Evolutionary conservation across 2,888 invertebrate genomes (phyloP), one percentile per base, ranked within the genome.

Genomic region (Colletes collaris): DNA sequence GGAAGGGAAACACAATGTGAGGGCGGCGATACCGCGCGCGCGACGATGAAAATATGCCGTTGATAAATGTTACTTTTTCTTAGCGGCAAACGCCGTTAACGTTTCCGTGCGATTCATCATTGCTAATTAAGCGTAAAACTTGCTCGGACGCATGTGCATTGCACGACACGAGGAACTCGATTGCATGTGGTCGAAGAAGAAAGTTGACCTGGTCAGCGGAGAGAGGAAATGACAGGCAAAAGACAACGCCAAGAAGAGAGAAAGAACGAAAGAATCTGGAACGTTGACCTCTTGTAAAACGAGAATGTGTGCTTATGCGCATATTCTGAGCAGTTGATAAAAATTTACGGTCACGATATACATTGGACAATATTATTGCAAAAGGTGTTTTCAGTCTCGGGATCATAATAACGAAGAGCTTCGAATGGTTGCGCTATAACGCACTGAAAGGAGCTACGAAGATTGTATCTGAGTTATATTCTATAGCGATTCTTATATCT

Each of bases 71-170:
- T 69, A 60, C 65, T 70, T 82, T 82, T 82, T 76, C 59, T n/a
- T 52, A 50, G n/a, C 58, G 53, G 59, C 50, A 74, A 56, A 74
- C 66, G 60, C 75, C 72, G 77, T 66, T 76, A 78, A 58, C 77
- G 79, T 75, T 78, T 60, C 65, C 68, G 59, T 16, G 27, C 81
- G 76, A 87, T 86, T 81, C 67, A 85, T 86, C 87, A 85, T 81
- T 72, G 82, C 66, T 85, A 86, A 86, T 86, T 86, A 86, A 79
- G 82, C 82, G 79, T 79, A 56, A 87, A 86, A 87, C 72, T 74
- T 58, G 69, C 56, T 46, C 64, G 62, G 60, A 63, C 37, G 53
- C 70, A 56, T 60, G 55, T 70, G 50, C 63, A 67, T 67, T 44
- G 62, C 56, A 46, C 52, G 66, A 59, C 52, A 53, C 53, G 27